Evolutionary conservation across 30 jellyfish, hydroid and myxozoan genomes (phyloP).

Genomic region (Morbakka virulenta): DNA sequence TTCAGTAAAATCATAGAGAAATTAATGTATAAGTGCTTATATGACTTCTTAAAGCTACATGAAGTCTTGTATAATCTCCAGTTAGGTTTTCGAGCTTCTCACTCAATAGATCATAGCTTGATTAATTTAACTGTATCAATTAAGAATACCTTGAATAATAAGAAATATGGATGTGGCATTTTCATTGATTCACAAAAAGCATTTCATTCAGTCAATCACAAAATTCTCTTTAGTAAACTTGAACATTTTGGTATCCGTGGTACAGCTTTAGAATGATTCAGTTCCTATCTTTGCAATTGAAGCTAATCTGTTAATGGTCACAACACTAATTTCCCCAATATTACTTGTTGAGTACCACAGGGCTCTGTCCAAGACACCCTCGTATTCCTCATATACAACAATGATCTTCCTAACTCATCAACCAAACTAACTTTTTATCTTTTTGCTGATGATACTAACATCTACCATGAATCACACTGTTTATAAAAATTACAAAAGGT

Average conservation of each 20-base stretch:
- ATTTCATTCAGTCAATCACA: constrained; percentile 11
- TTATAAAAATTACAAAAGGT: constrained; percentile 22
- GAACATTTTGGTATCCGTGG: constrained; percentile 26
- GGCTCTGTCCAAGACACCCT: constrained; percentile 32
- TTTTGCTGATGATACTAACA: constrained; percentile 65
- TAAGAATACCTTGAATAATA: constrained; percentile 22
- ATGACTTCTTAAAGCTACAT: constrained; percentile 13
- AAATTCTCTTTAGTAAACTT: constrained; percentile 8
- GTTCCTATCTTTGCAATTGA: constrained; percentile 29
- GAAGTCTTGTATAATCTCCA: constrained; percentile 35
- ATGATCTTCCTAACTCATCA: constrained; percentile 24
- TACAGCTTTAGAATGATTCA: background rate
- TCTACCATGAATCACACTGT: constrained; percentile 28
- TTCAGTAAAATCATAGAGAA: constrained; percentile 14
- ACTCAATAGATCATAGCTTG: constrained; percentile 39
- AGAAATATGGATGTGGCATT: constrained; percentile 40
- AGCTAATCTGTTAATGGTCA: constrained; percentile 17
- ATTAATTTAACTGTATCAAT: constrained; percentile 24
- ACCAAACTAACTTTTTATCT: constrained; percentile 8
- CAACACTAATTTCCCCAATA: background rate
- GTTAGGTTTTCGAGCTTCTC: constrained; percentile 46
- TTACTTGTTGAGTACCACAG: constrained; percentile 30
- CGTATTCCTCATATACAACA: constrained; percentile 1
- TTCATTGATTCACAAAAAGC: constrained; percentile 28
- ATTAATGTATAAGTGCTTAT: constrained; percentile 30